phyloP scores from a whole-genome alignment of 2,113 vertebrate species.

The Noturus placidus region DNA sequence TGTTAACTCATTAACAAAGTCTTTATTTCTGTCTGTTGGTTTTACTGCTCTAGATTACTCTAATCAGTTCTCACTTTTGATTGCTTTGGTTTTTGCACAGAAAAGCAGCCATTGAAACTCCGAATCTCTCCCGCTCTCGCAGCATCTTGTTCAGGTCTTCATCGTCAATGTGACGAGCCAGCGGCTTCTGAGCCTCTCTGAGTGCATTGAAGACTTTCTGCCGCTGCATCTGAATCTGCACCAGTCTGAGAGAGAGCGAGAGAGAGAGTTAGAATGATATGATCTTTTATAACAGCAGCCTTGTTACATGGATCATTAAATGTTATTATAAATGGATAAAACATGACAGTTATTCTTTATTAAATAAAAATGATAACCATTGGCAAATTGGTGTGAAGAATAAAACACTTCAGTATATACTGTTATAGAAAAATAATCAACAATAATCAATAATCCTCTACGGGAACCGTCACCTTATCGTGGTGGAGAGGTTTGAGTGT shows the following conservation, averaged over 20 bases:
- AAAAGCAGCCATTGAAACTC: slow-evolving; percentile 92
- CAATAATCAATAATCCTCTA: too few species aligned
- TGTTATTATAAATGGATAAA: background rate
- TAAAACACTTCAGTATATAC: background rate
- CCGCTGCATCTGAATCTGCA: slow-evolving; percentile 83
- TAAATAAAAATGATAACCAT: background rate
- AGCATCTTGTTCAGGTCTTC: slow-evolving; percentile 90
- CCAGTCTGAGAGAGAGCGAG: slow-evolving; percentile 71
- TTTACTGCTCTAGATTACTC: background rate
- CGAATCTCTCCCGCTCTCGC: slow-evolving; percentile 88
- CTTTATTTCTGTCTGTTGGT: background rate
- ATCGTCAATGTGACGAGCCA: slow-evolving; percentile 88
- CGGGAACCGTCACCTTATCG: too few species aligned
- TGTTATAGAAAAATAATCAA: background rate
- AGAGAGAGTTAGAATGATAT: background rate
- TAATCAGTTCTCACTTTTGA: slow-evolving; percentile 49
- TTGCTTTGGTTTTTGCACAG: slow-evolving; percentile 81
- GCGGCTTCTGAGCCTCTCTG: slow-evolving; percentile 87
- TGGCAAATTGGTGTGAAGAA: background rate
- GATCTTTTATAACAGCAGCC: background rate
- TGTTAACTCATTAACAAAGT: background rate
- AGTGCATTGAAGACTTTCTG: slow-evolving; percentile 86
- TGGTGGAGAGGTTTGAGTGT: too few species aligned
- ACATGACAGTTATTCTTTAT: background rate
- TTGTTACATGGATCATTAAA: background rate